Base-by-base conservation (phyloP, 1,140 invertebrate genomes). In the Pinna nobilis region DNA sequence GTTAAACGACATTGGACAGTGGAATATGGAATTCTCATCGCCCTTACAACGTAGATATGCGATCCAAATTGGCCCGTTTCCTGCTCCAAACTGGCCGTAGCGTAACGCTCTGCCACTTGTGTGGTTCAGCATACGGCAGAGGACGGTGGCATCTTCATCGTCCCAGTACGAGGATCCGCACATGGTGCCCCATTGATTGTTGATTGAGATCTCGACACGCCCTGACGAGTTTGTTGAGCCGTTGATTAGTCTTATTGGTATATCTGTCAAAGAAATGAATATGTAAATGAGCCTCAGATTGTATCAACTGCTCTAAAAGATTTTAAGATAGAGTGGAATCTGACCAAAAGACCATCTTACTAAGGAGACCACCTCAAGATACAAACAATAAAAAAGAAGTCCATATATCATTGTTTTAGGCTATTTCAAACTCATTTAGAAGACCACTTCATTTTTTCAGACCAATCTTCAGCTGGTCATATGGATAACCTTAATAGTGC, bases 1-100 rank as follows among this genome's bases (percentile, higher is more conserved):
- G 37, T 75, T 75, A 9, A 75, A 75, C 1, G 60, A 91, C 78
- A 93, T 93, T 18, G 70, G 87, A 82, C 94, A 95, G 37, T 92
- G 87, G 33, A 92, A 89, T 9, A 94, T 80, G 51, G 87, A 88
- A 0, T 90, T 90, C 84, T 80, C 78, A 39, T 65, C 64, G 0
- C 78, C 78, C 23, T 66, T 71, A 67, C 78, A 80, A 6, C 68
- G 47, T 6, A 74, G 41, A 41, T 75, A 65, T 3, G 59, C 65
- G 9, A 80, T 61, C 78, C 78, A 80, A 23, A 80, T 78, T 20
- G 57, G 69, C 25, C 78, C 76, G 25, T 28, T 15, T 0, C 81
- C 82, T 66, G 89, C 83, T 13, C 89, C 90, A 81, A 66, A 78
- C 11, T 68, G 37, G 6, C 76, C 71, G n/a, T 68, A 64, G 15